Evolutionary conservation across 1,140 invertebrate genomes (phyloP), one percentile per base, ranked within the genome.

Genomic region (Trachymyrmex septentrionalis): DNA sequence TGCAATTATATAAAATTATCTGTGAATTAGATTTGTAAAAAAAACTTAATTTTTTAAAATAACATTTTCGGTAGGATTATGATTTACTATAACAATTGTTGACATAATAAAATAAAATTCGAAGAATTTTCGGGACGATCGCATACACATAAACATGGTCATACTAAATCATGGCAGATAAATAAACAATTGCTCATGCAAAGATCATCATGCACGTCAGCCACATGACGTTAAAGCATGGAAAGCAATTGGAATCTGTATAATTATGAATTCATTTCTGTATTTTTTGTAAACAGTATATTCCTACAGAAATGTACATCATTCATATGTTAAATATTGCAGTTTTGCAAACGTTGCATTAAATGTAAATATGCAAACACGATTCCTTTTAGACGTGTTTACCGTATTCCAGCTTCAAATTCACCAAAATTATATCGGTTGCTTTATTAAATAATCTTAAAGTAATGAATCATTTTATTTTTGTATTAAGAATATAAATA

Each of bases 151-250:
- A 67, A 16, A 53, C 61, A 24, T 12, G 16, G 55, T 44, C 12
- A 64, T 64, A 78, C 44, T 80, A 80, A 80, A 80, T 80, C 61
- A 80, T 80, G n/a, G n/a, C 44, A 80, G 44, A 24, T 66, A 80
- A 80, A 80, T 34, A 80, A 80, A 80, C 61, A 21, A 66, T 63
- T 61, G 5, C 21, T 44, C 57, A 2, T 19, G 21, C 48, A 44
- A 61, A 24, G 21, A 61, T 44, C 57, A 21, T 55, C 3, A 38
- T 9, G 6, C 34, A 38, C 6, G 34, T 38, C 34, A 38, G 34
- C 34, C n/a, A 16, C 0, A 3, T 10, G 24, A 73, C 34, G 21
- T 44, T 27, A n/a, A 27, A 77, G 21, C 34, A 27, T 6, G 16
- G 3, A 27, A 34, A 21, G 5, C n/a, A 55, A 55, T 19, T 50